Conservation (phyloP, 2,797 vertebrate genomes). For the Melanotaenia nigrans region DNA sequence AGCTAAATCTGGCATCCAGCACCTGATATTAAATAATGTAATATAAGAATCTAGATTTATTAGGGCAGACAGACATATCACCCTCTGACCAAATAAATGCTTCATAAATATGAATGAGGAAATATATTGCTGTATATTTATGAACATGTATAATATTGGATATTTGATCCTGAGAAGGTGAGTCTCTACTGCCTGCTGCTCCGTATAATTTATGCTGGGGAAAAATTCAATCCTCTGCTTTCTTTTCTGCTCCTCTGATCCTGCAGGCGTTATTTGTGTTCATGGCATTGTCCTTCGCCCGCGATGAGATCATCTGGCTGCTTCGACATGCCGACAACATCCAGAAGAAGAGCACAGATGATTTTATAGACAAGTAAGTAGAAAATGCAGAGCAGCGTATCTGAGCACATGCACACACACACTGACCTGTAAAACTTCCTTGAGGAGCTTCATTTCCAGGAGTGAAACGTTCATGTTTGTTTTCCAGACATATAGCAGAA, state of each 20-base stretch:
- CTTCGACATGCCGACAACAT: constrained; percentile 98
- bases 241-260: background rate
- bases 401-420: too few relatives aligned
- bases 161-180: background rate
- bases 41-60: background rate
- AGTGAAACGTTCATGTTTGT: constrained; percentile 2
- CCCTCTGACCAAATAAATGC: background rate
- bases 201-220: constrained; percentile 2
- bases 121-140: background rate
- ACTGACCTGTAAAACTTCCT: too few relatives aligned
- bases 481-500: constrained; percentile 93
- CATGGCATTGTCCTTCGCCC: constrained; percentile 98
- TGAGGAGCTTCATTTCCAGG: background rate
- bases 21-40: background rate
- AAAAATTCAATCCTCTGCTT: background rate
- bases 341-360: constrained; percentile 98
- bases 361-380: constrained; percentile 97
- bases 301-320: constrained; percentile 98
- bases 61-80: background rate
- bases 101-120: background rate
- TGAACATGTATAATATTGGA: background rate
- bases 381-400: background rate
- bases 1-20: background rate
- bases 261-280: constrained; percentile 96
- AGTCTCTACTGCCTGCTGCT: constrained; percentile 3